Evolutionary conservation across 2,888 invertebrate genomes (phyloP).

Genomic region (Caenorhabditis imperialis): DNA sequence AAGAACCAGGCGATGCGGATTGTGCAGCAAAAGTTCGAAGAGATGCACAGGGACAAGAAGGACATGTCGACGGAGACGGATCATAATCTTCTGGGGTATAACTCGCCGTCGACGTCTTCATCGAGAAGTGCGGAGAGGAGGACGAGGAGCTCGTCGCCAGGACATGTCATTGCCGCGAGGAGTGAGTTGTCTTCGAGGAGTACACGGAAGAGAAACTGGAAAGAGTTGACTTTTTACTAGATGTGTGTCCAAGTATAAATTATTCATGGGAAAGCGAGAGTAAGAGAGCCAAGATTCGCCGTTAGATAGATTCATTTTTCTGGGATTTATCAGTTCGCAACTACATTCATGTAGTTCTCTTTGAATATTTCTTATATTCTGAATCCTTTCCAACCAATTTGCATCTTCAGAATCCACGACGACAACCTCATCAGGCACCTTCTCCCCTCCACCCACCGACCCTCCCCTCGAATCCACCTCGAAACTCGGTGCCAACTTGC

Average conservation of each 20-base stretch:
- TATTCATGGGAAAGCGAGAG: no score
- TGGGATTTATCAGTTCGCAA: no score
- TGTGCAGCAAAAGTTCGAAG: slow-evolving; percentile 68
- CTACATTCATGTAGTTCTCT: no score
- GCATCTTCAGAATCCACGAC: slow-evolving; percentile 17
- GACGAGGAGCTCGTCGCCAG: slow-evolving; percentile 58
- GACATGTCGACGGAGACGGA: slow-evolving; percentile 66
- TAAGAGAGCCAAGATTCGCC: no score
- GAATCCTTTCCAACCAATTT: no score
- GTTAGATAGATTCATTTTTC: no score
- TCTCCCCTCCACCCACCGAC: slow-evolving; percentile 50
- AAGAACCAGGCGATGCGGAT: slow-evolving; percentile 74
- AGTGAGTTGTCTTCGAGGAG: slow-evolving; percentile 20
- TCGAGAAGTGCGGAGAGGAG: slow-evolving; percentile 18
- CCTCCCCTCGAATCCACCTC: slow-evolving; percentile 60
- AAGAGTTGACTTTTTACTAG: background rate
- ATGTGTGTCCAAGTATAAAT: no score
- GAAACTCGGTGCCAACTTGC: slow-evolving; percentile 39
- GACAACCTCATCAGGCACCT: slow-evolving; percentile 27
- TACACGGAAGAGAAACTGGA: background rate
- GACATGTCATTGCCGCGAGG: slow-evolving; percentile 59
- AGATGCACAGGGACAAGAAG: slow-evolving; percentile 51
- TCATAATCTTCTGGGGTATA: slow-evolving; percentile 9
- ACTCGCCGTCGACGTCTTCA: slow-evolving; percentile 23
- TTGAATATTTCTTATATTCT: no score